A percentile compares a stretch with the other conserved stretches of the same genome.
phyloP scores from a whole-genome alignment of 2,797 vertebrate genomes.

The Silurus aristotelis region DNA sequence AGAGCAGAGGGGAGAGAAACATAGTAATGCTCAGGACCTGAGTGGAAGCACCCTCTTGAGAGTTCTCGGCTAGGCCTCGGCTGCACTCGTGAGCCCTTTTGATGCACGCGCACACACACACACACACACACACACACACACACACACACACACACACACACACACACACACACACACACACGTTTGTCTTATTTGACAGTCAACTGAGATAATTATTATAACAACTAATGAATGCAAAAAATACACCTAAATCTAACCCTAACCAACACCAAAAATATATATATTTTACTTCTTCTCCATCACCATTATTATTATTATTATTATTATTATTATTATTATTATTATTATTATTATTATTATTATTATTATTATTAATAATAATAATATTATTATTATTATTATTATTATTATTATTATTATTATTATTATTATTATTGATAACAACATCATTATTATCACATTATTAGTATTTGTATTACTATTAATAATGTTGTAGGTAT shows the following conservation, averaged over 20 bases:
- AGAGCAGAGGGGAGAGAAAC: constrained; percentile 28
- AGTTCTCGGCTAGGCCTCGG: constrained; percentile 28
- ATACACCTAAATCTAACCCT: neutral
- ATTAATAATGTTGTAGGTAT: no score
- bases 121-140: constrained; percentile 15
- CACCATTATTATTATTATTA: neutral
- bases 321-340: neutral
- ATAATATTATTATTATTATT: neutral
- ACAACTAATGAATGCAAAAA: neutral
- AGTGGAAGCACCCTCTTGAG: constrained; percentile 53
- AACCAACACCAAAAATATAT: neutral
- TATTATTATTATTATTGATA: neutral
- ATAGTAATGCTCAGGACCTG: constrained; percentile 50
- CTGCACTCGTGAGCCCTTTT: constrained; percentile 37
- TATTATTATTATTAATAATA: neutral
- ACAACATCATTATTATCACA: neutral
- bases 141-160: constrained; percentile 21
- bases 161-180: constrained; percentile 10
- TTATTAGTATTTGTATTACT: neutral
- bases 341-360: neutral
- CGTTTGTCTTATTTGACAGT: neutral
- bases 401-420: neutral
- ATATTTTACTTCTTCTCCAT: neutral
- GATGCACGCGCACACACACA: constrained; percentile 2
- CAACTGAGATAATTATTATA: neutral